Evolutionary conservation across 2,888 invertebrate genomes (phyloP), one percentile per base, ranked within the genome.

Genomic region (Brachycybe producta): DNA sequence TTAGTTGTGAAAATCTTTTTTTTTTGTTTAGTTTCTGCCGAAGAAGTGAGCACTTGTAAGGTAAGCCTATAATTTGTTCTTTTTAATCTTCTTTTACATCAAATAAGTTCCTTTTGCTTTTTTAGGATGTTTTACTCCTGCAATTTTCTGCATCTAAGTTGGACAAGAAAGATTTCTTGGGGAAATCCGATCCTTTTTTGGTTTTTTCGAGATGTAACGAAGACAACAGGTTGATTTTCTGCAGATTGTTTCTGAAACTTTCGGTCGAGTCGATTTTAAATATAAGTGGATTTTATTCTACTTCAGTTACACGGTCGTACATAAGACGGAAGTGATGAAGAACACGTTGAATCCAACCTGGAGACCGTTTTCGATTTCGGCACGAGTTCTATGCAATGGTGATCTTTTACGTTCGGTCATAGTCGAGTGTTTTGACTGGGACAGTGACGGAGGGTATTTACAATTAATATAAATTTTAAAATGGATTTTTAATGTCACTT

Each of bases 331-430:
- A 59, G 65, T 67, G 1, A 67, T 72, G 34, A 71, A 68, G 58
- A 69, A 68, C 45, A 71, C 69, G 1, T 59, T 71, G 47, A 70
- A 73, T 58, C 74, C 74, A 3, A 66, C 66, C 26, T 74, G 73
- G 73, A 59, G 62, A 49, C 66, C 67, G 5, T 68, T 75, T 50
- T 62, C 61, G 3, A 54, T 70, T n/a, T 57, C 61, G 27, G 58
- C 64, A 1, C 59, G 66, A 17, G 56, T 64, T 2, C 59, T 74
- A 39, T 72, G 71, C 54, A 67, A 65, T 53, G 69, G 68, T n/a
- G 71, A 72, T 56, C 64, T 68, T 55, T 66, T 69, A 51, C 62
- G 72, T 44, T 58, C 62, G 23, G 64, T 75, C 23, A 61, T 64
- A 51, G 61, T 74, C 38, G 70, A 71, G 55, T 71, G 71, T 49